A percentile compares a stretch with the other conserved stretches of the same genome.
Conservation (phyloP, 2,888 invertebrate genomes). For the Aleiodes alternator region DNA sequence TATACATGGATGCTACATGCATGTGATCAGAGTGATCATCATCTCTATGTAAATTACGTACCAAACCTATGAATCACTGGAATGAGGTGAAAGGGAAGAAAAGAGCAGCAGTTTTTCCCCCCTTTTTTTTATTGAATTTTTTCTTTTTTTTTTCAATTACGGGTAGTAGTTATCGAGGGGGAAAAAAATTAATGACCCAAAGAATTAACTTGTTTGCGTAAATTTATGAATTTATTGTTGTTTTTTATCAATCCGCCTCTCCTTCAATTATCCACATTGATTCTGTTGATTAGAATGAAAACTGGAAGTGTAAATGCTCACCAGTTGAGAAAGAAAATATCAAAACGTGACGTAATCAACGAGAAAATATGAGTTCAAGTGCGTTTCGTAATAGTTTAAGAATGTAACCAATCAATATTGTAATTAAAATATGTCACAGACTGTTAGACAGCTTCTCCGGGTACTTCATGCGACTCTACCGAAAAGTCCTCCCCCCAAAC, state of each 20-base stretch:
- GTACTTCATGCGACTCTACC: not conserved
- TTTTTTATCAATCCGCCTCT: not conserved
- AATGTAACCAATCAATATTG: slow-evolving; percentile 29
- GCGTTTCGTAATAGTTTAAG: slow-evolving; percentile 8
- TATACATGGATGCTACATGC: not conserved
- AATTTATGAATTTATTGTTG: not conserved
- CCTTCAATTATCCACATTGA: not conserved
- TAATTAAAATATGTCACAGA: slow-evolving; percentile 24
- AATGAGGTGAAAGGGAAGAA: slow-evolving; percentile 15
- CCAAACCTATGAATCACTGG: slow-evolving; percentile 6
- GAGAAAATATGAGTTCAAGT: slow-evolving; percentile 4
- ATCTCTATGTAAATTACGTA: slow-evolving; percentile 29
- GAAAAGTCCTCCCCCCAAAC: not conserved
- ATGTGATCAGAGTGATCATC: slow-evolving; percentile 23
- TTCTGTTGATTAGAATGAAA: slow-evolving; percentile 9
- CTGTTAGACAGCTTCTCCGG: not conserved
- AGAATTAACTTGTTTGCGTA: not conserved
- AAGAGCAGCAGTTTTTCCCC: not conserved
- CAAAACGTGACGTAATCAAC: not conserved
- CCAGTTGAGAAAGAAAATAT: slow-evolving; percentile 9
- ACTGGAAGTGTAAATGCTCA: not conserved
- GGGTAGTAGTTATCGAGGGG: not conserved
- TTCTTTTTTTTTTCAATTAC: no score
- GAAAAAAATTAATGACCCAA: not conserved
- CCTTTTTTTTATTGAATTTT: not conserved